Evolutionary conservation across 2,888 invertebrate species (phyloP).

Genomic region (Latrodectus elegans): DNA sequence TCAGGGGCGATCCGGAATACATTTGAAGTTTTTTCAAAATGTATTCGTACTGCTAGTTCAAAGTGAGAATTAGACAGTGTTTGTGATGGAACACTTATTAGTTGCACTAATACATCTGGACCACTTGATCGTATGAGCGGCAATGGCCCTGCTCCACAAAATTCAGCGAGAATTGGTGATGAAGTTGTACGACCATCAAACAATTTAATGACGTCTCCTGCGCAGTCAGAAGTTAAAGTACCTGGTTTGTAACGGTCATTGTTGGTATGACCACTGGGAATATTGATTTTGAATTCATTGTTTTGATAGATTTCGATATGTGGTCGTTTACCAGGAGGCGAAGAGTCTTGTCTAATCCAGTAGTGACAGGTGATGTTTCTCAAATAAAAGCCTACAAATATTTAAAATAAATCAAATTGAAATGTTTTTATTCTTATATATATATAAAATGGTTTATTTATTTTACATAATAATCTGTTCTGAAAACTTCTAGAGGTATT

Average conservation of each 20-base stretch:
- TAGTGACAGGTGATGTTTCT: slow-evolving; percentile 91
- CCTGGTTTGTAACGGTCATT: slow-evolving; percentile 61
- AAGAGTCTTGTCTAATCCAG: slow-evolving; percentile 88
- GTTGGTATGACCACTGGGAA: slow-evolving; percentile 76
- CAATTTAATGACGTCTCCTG: slow-evolving; percentile 79
- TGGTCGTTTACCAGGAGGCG: slow-evolving; percentile 87
- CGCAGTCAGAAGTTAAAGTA: slow-evolving; percentile 64
- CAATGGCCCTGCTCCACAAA: slow-evolving; percentile 87
- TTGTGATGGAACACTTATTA: slow-evolving; percentile 82
- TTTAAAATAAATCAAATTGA: not conserved
- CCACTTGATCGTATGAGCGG: slow-evolving; percentile 87
- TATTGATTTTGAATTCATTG: slow-evolving; percentile 83
- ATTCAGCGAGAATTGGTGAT: slow-evolving; percentile 83
- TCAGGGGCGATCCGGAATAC: slow-evolving; percentile 20
- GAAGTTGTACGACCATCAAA: slow-evolving; percentile 87
- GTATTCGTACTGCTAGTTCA: slow-evolving; percentile 87
- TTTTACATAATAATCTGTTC: not conserved
- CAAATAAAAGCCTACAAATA: slow-evolving; percentile 82
- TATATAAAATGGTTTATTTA: not conserved
- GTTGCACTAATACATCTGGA: slow-evolving; percentile 85
- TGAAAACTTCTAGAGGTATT: not conserved
- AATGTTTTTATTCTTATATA: not conserved
- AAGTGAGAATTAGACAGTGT: slow-evolving; percentile 83
- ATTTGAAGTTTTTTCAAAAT: slow-evolving; percentile 77
- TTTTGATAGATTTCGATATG: slow-evolving; percentile 85